phyloP scores from a whole-genome alignment of 2,888 invertebrate genomes.

The Spilarctia lutea region DNA sequence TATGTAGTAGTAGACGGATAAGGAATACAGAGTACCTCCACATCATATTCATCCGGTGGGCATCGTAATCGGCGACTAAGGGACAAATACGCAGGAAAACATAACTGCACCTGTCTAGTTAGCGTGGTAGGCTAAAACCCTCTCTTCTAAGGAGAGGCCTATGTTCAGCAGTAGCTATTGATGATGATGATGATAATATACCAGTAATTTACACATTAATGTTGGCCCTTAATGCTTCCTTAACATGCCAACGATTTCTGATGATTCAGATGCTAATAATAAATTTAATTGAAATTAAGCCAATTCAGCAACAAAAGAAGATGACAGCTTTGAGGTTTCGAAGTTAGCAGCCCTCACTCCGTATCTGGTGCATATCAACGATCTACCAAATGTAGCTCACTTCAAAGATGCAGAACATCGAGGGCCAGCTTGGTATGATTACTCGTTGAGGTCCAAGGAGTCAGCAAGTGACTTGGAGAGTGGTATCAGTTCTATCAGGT shows the following conservation, averaged over 20 bases:
- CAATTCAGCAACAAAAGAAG: not conserved
- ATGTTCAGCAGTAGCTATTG: too few species aligned
- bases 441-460: constrained; percentile 30
- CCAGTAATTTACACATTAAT: too few species aligned
- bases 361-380: constrained; percentile 39
- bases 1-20: too few species aligned
- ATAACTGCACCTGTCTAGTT: too few species aligned
- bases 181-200: too few species aligned
- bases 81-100: too few species aligned
- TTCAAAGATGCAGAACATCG: constrained; percentile 69
- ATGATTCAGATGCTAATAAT: not conserved
- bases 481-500: constrained; percentile 31
- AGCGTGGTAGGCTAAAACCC: too few species aligned
- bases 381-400: constrained; percentile 55
- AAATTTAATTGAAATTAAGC: too few species aligned
- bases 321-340: not conserved
- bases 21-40: too few species aligned
- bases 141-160: too few species aligned
- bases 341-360: constrained; percentile 19
- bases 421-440: constrained; percentile 65
- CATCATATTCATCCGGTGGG: too few species aligned
- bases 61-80: too few species aligned
- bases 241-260: not conserved
- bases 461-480: constrained; percentile 47
- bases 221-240: not conserved